Evolutionary conservation across 2,888 invertebrate species (phyloP).

Genomic region (Pegoplata infirma): DNA sequence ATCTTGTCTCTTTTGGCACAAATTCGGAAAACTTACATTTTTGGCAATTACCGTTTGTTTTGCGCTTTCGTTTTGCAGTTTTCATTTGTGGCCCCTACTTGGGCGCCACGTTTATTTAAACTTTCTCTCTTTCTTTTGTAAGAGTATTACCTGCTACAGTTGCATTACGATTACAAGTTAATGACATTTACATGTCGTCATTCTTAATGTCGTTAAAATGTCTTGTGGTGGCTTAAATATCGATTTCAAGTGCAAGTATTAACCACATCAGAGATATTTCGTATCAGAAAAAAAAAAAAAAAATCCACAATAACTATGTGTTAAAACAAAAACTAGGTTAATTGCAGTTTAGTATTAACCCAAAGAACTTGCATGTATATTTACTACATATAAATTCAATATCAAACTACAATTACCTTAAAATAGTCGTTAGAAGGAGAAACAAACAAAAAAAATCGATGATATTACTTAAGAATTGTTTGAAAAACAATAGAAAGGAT

Average conservation of each 20-base stretch:
- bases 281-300: neutral
- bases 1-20: too few species aligned
- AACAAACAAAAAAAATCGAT: neutral
- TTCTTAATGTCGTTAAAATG: constrained; percentile 40
- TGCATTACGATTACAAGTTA: constrained; percentile 15
- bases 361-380: constrained; percentile 46
- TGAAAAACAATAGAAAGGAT: neutral
- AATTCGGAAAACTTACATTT: too few species aligned
- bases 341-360: constrained; percentile 47
- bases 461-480: neutral
- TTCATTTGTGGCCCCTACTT: too few species aligned
- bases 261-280: constrained; percentile 19
- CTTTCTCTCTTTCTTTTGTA: neutral
- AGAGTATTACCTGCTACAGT: neutral
- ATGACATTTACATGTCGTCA: constrained; percentile 34
- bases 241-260: constrained; percentile 61
- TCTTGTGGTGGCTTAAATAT: constrained; percentile 39
- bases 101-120: too few species aligned
- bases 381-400: constrained; percentile 10
- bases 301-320: constrained; percentile 17
- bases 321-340: constrained; percentile 48
- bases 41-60: too few species aligned
- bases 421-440: neutral
- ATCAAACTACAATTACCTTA: neutral
- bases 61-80: too few species aligned